Evolutionary conservation across 2,888 invertebrate genomes (phyloP).

Genomic region (Noctua janthe): DNA sequence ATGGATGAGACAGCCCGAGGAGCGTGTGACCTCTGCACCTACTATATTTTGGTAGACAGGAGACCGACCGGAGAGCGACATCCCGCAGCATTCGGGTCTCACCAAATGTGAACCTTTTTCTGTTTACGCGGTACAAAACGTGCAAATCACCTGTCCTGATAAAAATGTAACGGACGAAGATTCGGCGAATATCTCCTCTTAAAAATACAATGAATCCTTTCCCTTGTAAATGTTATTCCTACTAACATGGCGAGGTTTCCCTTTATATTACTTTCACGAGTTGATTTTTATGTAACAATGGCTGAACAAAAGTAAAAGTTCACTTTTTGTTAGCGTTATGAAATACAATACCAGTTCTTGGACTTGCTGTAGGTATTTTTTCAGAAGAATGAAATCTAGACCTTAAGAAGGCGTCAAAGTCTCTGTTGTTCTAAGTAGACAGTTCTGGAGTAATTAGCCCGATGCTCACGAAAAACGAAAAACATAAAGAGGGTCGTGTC

Average conservation of each 20-base stretch:
- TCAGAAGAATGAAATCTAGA: background rate
- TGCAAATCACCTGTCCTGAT: constrained; percentile 65
- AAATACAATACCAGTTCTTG: constrained; percentile 15
- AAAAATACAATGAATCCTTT: constrained; percentile 62
- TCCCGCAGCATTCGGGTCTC: constrained; percentile 45
- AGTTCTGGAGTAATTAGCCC: background rate
- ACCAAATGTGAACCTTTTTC: constrained; percentile 66
- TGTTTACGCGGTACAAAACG: constrained; percentile 61
- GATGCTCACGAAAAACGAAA: background rate
- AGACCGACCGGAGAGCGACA: constrained; percentile 51
- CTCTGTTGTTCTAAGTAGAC: background rate
- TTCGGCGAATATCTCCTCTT: constrained; percentile 48
- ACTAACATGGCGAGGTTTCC: constrained; percentile 35
- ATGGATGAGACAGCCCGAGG: constrained; percentile 77
- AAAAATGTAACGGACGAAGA: constrained; percentile 54
- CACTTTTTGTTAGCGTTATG: constrained; percentile 21
- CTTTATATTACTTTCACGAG: constrained; percentile 49
- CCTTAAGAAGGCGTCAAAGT: background rate
- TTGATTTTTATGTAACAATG: constrained; percentile 47
- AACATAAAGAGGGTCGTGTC: background rate
- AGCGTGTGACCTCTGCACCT: constrained; percentile 72
- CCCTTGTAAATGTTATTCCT: constrained; percentile 57
- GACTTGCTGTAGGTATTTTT: background rate
- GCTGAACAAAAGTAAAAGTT: constrained; percentile 41
- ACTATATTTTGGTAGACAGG: constrained; percentile 69